Percentiles rank a stretch among this genome's conserved stretches.
These are phyloP conservation scores for Ascidia mentula DNA, from an alignment of 23 tunicate genomes.

Conservation along the genomic window DNA sequence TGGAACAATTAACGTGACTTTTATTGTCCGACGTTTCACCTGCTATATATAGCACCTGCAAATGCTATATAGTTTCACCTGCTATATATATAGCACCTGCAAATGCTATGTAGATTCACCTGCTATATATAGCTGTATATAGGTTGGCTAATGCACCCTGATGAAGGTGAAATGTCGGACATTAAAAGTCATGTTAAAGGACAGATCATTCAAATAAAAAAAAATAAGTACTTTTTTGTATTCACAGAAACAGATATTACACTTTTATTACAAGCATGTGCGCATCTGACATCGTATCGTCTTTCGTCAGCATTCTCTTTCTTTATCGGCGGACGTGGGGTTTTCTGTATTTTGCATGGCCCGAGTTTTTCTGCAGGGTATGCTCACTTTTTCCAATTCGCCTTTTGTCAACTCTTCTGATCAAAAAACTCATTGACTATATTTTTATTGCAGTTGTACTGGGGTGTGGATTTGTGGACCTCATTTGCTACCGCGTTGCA, in stretches of 20 bases:
- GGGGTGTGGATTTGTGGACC: constrained; percentile 74
- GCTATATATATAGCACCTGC: no score
- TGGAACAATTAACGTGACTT: no score
- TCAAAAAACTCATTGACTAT: not conserved
- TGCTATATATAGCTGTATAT: no score
- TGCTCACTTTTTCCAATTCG: not conserved
- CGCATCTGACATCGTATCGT: constrained; percentile 63
- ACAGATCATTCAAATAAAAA: no score
- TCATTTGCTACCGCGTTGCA: constrained; percentile 71
- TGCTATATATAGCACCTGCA: no score
- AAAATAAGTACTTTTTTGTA: no score
- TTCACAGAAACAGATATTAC: constrained; percentile 49
- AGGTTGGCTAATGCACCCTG: no score
- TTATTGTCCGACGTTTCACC: no score
- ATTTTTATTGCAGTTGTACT: constrained; percentile 39
- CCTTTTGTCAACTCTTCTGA: not conserved
- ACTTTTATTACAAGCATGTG: constrained; percentile 64
- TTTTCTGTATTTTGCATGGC: constrained; percentile 60
- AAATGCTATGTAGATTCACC: no score
- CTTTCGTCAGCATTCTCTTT: constrained; percentile 63
- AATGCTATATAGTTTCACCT: no score
- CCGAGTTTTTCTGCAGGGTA: constrained; percentile 73
- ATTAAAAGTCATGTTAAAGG: no score
- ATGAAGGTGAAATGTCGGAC: no score
- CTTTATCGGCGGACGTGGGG: constrained; percentile 83